Percentiles rank a stretch among this genome's conserved stretches.
These are phyloP conservation scores for Acanthornis magna DNA, from an alignment of 2,797 vertebrate species.

Conservation along the genomic window DNA sequence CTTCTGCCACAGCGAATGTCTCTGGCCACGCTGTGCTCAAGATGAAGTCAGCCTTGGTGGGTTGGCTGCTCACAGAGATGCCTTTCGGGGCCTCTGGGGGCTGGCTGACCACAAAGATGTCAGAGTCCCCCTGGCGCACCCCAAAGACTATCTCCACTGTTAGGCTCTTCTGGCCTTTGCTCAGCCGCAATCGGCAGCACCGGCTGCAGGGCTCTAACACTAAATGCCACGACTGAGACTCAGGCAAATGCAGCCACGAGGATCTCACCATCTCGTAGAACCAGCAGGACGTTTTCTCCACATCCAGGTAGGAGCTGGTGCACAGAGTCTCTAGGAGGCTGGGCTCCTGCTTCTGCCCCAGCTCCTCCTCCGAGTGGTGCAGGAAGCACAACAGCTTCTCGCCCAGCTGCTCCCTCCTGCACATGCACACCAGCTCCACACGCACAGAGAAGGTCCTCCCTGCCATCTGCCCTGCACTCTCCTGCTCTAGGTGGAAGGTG, in stretches of 20 bases:
- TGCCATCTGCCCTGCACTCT: fast-evolving
- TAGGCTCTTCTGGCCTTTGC: neutral
- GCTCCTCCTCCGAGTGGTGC: neutral
- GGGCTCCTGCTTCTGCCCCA: neutral
- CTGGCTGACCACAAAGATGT: neutral
- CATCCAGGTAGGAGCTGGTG: neutral
- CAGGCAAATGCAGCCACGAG: neutral
- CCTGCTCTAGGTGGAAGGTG: neutral
- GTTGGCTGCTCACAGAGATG: neutral
- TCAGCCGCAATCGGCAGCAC: neutral
- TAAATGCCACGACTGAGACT: neutral
- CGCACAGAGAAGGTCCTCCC: fast-evolving
- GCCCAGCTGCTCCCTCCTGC: fast-evolving
- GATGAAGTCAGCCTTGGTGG: neutral
- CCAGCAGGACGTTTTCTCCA: neutral
- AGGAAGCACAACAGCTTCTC: neutral
- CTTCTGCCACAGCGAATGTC: too few species aligned
- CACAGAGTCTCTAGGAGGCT: neutral
- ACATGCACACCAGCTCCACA: neutral
- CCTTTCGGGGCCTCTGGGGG: neutral
- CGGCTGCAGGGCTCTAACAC: neutral
- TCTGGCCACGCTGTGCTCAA: too few species aligned
- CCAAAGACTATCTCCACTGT: neutral
- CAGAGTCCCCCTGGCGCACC: neutral
- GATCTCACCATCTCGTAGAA: neutral